Percentiles rank a stretch among this genome's conserved stretches.
Conservation (phyloP, 92 coral and sea anemone species). For the Palythoa grandis region DNA sequence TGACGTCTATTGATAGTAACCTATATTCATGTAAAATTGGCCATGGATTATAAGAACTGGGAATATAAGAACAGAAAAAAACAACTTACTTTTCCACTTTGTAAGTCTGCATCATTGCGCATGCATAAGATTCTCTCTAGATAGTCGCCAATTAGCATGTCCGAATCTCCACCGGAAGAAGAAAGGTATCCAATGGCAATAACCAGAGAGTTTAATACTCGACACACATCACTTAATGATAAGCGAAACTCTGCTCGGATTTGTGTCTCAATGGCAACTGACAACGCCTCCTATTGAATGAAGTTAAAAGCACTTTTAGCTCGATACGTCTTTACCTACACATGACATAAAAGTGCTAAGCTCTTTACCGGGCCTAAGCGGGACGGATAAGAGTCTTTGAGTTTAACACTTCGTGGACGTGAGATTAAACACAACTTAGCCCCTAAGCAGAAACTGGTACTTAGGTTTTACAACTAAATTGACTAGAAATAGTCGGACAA, state of each 20-base stretch:
- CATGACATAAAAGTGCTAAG: not conserved
- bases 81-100: slow-evolving; percentile 63
- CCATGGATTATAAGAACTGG: too few species aligned
- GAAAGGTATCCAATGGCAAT: slow-evolving; percentile 84
- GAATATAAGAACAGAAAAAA: not conserved
- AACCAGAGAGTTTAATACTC: slow-evolving; percentile 70
- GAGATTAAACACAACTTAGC: too few species aligned
- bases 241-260: slow-evolving; percentile 56
- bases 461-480: too few species aligned
- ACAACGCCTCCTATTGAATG: not conserved
- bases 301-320: not conserved
- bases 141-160: slow-evolving; percentile 67
- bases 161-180: slow-evolving; percentile 73
- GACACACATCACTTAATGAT: slow-evolving; percentile 75
- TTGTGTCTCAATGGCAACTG: slow-evolving; percentile 29
- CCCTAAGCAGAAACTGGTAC: too few species aligned
- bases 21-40: too few species aligned
- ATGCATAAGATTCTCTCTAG: slow-evolving; percentile 63
- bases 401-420: too few species aligned
- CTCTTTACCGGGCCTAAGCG: too few species aligned
- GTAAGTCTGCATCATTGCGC: slow-evolving; percentile 64
- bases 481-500: too few species aligned
- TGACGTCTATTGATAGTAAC: too few species aligned
- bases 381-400: too few species aligned
- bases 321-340: not conserved